Percentiles rank a stretch among this genome's conserved stretches.
Evolutionary conservation across 1,140 invertebrate genomes (phyloP).

Genomic region (Gerris buenoi): DNA sequence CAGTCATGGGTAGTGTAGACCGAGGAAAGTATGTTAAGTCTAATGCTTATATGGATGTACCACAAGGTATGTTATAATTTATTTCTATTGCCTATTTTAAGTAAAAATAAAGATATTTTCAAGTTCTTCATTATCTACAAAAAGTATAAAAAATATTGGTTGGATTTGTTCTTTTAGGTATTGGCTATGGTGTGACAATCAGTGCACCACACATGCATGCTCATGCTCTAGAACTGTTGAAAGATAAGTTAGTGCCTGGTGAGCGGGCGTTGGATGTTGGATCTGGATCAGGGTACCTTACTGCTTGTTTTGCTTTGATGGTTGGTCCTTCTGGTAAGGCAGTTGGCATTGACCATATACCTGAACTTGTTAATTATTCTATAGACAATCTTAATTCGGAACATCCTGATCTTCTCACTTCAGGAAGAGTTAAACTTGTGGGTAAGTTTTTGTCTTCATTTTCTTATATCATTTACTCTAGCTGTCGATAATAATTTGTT

Average conservation of each 20-base stretch:
- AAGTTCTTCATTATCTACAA: too few species aligned
- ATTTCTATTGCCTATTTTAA: too few species aligned
- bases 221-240: slow-evolving; percentile 77
- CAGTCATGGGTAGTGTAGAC: slow-evolving; percentile 74
- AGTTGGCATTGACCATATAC: slow-evolving; percentile 87
- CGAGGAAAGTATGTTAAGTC: slow-evolving; percentile 57
- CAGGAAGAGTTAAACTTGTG: slow-evolving; percentile 49
- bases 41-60: slow-evolving; percentile 77
- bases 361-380: slow-evolving; percentile 61
- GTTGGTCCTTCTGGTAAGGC: slow-evolving; percentile 57
- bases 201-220: slow-evolving; percentile 99
- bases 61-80: slow-evolving; percentile 40
- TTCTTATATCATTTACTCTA: too few species aligned
- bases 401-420: slow-evolving; percentile 47
- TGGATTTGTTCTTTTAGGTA: too few species aligned
- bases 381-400: slow-evolving; percentile 62
- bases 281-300: slow-evolving; percentile 88
- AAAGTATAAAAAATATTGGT: too few species aligned
- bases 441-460: slow-evolving; percentile 44
- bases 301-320: slow-evolving; percentile 86
- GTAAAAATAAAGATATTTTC: too few species aligned
- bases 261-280: slow-evolving; percentile 81
- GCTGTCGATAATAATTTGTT: too few species aligned
- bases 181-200: slow-evolving; percentile 83
- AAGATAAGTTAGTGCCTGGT: slow-evolving; percentile 65